phyloP scores from a whole-genome alignment of 23 tunicate genomes.

The Aplidium turbinatum region DNA sequence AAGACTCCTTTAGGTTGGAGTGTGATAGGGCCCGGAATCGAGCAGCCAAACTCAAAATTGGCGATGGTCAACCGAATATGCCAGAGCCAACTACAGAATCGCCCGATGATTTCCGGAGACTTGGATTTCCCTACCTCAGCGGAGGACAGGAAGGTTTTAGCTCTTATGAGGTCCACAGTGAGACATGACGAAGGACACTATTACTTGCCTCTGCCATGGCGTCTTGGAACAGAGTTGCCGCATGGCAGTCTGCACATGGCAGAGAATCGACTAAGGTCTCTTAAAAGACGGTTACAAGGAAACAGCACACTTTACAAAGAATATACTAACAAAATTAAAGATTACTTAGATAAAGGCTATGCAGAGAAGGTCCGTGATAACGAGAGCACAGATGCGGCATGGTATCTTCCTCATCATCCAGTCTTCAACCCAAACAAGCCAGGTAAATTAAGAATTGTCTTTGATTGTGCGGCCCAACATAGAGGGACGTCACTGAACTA shows the following conservation, averaged over 20 bases:
- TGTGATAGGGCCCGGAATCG: conserved; percentile 2
- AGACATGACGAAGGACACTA: conserved; percentile 4
- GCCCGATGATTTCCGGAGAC: no score
- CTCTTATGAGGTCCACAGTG: conserved; percentile 11
- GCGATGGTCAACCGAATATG: no score
- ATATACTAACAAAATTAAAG: background rate
- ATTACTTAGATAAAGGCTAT: conserved; percentile 11
- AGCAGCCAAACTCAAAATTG: background rate
- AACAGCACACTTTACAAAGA: background rate
- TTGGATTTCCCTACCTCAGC: conserved; percentile 6
- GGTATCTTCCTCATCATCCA: conserved; percentile 30
- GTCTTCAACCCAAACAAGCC: conserved; percentile 20
- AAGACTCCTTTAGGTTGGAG: conserved; percentile 25
- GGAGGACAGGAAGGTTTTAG: conserved; percentile 5
- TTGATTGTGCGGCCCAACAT: conserved; percentile 21
- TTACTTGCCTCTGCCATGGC: conserved; percentile 13
- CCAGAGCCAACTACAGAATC: no score
- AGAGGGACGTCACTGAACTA: no score
- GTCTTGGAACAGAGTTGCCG: background rate
- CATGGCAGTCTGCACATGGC: conserved; percentile 21
- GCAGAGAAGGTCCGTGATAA: background rate
- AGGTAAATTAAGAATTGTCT: conserved; percentile 13
- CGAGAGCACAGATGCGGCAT: no score
- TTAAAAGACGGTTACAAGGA: conserved; percentile 17
- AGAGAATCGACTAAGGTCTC: background rate